Percentiles rank a stretch among this genome's conserved stretches.
Evolutionary conservation across 64 coral and sea anemone species (phyloP).

Genomic region (Catalaphyllia jardinei): DNA sequence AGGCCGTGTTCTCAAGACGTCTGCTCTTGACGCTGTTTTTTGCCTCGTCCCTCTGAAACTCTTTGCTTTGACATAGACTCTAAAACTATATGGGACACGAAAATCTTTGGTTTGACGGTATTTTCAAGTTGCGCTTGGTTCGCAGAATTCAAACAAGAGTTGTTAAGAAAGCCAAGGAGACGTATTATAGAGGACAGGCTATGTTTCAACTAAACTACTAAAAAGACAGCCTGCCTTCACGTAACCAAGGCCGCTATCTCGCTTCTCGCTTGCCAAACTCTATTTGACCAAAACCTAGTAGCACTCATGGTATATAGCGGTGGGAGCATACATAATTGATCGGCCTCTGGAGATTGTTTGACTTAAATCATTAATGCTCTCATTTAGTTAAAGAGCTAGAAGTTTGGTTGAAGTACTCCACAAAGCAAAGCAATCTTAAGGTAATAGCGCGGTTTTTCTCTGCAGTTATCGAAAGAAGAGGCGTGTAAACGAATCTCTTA

Average conservation of each 20-base stretch:
- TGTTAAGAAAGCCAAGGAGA: background rate
- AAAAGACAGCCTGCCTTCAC: slow-evolving; percentile 11
- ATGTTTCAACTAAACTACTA: slow-evolving; percentile 47
- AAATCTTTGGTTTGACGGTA: background rate
- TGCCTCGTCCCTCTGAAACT: background rate
- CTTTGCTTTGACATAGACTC: background rate
- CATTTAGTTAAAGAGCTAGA: background rate
- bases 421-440: background rate
- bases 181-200: background rate
- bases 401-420: background rate
- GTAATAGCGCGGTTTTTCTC: background rate
- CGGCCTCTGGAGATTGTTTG: background rate
- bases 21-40: background rate
- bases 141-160: background rate
- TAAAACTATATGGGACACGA: background rate
- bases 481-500: background rate
- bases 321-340: slow-evolving; percentile 34
- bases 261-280: background rate
- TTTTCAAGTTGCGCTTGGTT: background rate
- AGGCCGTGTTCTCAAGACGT: background rate
- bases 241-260: background rate
- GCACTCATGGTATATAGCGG: slow-evolving; percentile 32
- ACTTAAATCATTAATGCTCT: slow-evolving; percentile 31
- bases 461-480: background rate
- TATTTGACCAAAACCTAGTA: background rate